Conservation (phyloP, 2,113 vertebrate genomes). For the Neofelis nebulosa region DNA sequence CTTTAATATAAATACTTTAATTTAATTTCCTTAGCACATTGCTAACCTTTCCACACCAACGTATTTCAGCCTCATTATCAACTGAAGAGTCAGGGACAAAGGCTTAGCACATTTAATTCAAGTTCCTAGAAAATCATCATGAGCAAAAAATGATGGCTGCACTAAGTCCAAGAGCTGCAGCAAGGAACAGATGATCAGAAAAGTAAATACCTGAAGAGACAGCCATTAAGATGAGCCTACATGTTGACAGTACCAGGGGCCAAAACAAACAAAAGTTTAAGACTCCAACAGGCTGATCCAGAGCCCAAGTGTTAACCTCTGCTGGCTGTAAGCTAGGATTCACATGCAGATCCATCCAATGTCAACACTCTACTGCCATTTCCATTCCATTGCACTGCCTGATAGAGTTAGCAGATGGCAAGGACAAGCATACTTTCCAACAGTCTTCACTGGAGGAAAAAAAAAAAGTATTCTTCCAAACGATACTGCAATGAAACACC, state of each 20-base stretch:
- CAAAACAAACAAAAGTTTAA: background rate
- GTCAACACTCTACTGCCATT: background rate
- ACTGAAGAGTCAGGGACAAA: background rate
- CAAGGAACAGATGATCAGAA: background rate
- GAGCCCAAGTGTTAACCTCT: background rate
- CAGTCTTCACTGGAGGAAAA: background rate
- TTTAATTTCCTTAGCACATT: slow-evolving; percentile 56
- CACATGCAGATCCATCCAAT: background rate
- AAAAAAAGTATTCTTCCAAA: background rate
- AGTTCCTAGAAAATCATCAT: background rate
- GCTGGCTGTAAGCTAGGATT: background rate
- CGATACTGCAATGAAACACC: background rate
- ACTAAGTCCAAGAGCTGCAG: background rate
- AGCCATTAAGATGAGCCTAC: background rate
- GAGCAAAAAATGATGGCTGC: background rate
- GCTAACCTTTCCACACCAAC: slow-evolving; percentile 45
- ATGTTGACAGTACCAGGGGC: background rate
- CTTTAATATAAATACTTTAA: slow-evolving; percentile 54
- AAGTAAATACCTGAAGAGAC: background rate
- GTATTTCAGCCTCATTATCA: slow-evolving; percentile 52
- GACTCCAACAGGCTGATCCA: background rate
- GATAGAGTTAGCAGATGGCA: background rate
- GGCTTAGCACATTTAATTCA: background rate
- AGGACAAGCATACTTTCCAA: background rate
- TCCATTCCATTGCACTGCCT: background rate